Base-by-base conservation (phyloP, 2,797 vertebrate genomes). In the Lagocephalus sceleratus region DNA sequence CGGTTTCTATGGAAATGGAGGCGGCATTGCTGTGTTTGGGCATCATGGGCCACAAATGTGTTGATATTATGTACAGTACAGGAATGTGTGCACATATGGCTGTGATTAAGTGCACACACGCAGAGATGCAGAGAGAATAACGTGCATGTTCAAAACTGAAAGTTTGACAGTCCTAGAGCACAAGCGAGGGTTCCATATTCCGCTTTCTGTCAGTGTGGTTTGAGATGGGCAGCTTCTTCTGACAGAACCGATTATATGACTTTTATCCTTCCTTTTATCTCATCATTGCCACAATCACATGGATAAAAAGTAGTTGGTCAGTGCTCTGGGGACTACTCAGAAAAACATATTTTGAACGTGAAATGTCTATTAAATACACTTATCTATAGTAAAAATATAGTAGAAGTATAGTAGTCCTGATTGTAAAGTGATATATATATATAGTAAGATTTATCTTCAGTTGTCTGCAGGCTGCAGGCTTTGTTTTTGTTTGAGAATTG, bases 11-110 rank as follows among this genome's bases (percentile, higher is more conserved):
- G 84, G 88, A 35, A 64, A 89, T 60, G 55, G 47, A 61, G 71
- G 70, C 60, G 10, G 75, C 81, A 68, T 72, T 70, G 75, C 60
- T 72, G 65, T 83, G 77, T 88, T 87, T 85, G 85, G 79, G 82
- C 85, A 86, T 75, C 47, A 3, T 54, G 70, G 58, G 67, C 76
- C 66, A 57, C 2, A 25, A 70, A 63, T 58, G 62, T 86, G 85
- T 83, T 79, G 81, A 83, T 71, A 72, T 83, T 83, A 78, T 83
- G 81, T 83, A 83, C 81, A 79, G 80, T 82, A 68, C 57, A 79
- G 69, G 82, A 85, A 81, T 83, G 85, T 55, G 76, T 61, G 64
- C 81, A 76, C 86, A 87, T 83, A 79, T 87, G 86, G 85, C 77
- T 76, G 54, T 63, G 66, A 87, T 88, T 83, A 87, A 47, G 59